phyloP scores from a whole-genome alignment of 2,797 vertebrate species.

The Sphenopsis melanotis region DNA sequence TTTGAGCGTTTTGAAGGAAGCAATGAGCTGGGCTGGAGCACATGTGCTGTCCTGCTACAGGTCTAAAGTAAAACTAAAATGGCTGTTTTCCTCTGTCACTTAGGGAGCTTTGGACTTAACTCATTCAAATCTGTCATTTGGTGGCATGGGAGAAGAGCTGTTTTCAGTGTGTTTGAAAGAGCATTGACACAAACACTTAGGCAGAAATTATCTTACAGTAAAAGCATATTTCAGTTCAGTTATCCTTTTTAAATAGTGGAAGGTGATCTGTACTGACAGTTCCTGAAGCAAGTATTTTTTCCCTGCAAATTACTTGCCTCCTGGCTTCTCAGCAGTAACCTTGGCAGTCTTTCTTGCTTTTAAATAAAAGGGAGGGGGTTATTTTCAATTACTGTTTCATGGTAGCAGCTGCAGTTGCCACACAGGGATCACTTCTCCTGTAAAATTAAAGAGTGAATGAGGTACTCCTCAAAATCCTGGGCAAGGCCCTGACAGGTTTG shows the following conservation, averaged over 20 bases:
- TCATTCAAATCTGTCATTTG: background rate
- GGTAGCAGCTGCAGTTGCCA: background rate
- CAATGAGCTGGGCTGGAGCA: rapidly evolving
- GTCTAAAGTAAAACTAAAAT: background rate
- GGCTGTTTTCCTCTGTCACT: background rate
- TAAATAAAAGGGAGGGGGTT: background rate
- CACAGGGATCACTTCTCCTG: background rate
- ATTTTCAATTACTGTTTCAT: background rate
- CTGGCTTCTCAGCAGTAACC: background rate
- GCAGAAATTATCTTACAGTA: background rate
- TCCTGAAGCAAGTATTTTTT: background rate
- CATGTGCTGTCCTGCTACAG: rapidly evolving
- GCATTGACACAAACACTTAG: background rate
- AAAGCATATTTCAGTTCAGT: background rate
- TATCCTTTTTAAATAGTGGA: background rate
- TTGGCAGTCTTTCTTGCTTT: background rate
- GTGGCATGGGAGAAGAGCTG: background rate
- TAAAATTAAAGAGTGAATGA: background rate
- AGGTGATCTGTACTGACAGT: background rate
- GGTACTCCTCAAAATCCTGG: background rate
- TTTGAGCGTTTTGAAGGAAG: background rate
- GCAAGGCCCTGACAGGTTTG: background rate
- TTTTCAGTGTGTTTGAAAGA: background rate
- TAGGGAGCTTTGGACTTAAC: background rate
- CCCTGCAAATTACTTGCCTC: background rate